Base-by-base conservation (phyloP, 2,797 vertebrate genomes). In the Intellagama lesueurii region DNA sequence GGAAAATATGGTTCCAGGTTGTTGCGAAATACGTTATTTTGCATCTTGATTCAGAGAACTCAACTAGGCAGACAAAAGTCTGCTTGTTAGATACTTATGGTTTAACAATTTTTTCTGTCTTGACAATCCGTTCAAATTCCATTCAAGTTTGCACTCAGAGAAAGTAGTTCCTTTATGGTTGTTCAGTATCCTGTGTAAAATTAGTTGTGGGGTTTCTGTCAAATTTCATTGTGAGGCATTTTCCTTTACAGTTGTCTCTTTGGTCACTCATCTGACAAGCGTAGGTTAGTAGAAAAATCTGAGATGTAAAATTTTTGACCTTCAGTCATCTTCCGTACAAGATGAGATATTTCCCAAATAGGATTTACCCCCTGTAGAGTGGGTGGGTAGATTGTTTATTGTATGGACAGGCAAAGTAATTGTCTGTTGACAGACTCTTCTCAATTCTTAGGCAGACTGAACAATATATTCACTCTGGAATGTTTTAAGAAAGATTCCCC, bases 271-370 rank as follows among this genome's bases (percentile, higher is more conserved):
- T 86, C 79, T 68, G 80, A 28, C 52, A 80, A n/a, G 30, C n/a
- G 28, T 68, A 75, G 44, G n/a, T 91, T 79, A 26, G 80, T 19
- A 75, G 47, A 92, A 89, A 90, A 89, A 28, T 32, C 28, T 72
- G 69, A 66, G 86, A 32, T 88, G 66, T 75, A 64, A 80, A 22
- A 64, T 30, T n/a, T 85, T 88, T 83, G 68, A 91, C 52, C 69
- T 90, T 82, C 26, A 90, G 90, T 87, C 28, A 88, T 85, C 32
- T 81, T 93, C 52, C 88, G 83, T 78, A 83, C 87, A 89, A 84
- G 28, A 70, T 28, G 3, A 81, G 40, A 2, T 80, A 40, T 87
- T 85, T 88, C 80, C 64, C 56, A 73, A 72, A 79, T 77, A 81
- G 14, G 73, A 68, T 84, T 24, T 1, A 86, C 17, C n/a, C 52